These are phyloP conservation scores for Griposia aprilina DNA, from an alignment of 2,888 invertebrate genomes.

Conservation along the genomic window DNA sequence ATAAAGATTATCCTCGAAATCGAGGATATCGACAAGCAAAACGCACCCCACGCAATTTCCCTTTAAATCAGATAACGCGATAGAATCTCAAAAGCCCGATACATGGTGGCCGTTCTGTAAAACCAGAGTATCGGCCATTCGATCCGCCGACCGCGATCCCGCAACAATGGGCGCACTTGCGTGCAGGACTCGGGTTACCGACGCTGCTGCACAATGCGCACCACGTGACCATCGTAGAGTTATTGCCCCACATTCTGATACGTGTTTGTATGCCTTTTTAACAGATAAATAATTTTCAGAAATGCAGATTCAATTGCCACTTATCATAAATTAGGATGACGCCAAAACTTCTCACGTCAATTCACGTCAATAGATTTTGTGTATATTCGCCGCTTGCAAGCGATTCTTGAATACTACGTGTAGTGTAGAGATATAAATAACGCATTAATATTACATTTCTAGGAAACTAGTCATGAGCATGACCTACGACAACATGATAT, in stretches of 20 bases:
- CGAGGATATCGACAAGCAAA: constrained; percentile 11
- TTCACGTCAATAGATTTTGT: neutral
- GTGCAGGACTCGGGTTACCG: constrained; percentile 62
- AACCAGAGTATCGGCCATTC: constrained; percentile 58
- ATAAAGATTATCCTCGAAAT: constrained; percentile 17
- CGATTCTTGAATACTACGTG: neutral
- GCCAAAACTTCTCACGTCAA: neutral
- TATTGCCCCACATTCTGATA: constrained; percentile 58
- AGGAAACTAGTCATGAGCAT: constrained; percentile 15
- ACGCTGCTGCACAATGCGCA: constrained; percentile 55
- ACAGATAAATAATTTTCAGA: constrained; percentile 7
- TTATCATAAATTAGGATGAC: neutral
- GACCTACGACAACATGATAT: constrained; percentile 5
- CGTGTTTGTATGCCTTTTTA: constrained; percentile 27
- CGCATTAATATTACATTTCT: neutral
- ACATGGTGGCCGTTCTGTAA: constrained; percentile 52
- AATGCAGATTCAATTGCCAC: neutral
- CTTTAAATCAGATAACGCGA: constrained; percentile 50
- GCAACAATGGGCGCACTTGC: constrained; percentile 70
- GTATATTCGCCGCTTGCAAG: neutral
- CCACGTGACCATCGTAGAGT: constrained; percentile 59
- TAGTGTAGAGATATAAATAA: constrained; percentile 5
- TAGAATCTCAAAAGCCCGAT: constrained; percentile 43
- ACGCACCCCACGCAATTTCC: constrained; percentile 27
- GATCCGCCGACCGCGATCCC: constrained; percentile 68